Percentiles rank a stretch among this genome's conserved stretches.
These are phyloP conservation scores for Heliconius eleuchia DNA, from an alignment of 1,140 invertebrate species.

Conservation along the genomic window DNA sequence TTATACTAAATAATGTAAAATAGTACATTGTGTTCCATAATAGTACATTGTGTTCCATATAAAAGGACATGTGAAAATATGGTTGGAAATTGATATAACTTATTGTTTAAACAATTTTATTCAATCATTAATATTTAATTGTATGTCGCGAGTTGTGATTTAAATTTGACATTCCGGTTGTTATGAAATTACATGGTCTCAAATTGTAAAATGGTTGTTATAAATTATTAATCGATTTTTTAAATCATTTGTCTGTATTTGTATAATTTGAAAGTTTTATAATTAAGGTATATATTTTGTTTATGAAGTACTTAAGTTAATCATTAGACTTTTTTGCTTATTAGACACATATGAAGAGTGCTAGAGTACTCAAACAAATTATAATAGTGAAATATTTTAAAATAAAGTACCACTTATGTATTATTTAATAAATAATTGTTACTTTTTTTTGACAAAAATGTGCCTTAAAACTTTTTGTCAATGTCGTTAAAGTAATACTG, in stretches of 20 bases:
- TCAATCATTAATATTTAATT: constrained; percentile 7
- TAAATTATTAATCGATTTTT: constrained; percentile 20
- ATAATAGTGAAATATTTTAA: too few species aligned
- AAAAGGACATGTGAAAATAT: not conserved
- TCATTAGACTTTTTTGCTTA: not conserved
- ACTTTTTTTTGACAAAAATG: too few species aligned
- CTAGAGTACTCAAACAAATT: too few species aligned
- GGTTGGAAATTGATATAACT: not conserved
- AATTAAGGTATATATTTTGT: not conserved
- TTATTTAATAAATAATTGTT: too few species aligned
- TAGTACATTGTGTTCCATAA: not conserved
- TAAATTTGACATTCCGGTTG: constrained; percentile 59
- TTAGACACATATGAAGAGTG: too few species aligned
- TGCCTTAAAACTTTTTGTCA: too few species aligned
- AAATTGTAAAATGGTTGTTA: constrained; percentile 38
- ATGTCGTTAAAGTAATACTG: too few species aligned
- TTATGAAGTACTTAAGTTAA: not conserved
- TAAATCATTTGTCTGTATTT: not conserved
- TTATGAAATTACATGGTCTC: constrained; percentile 40
- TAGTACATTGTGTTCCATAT: too few species aligned
- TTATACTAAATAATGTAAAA: not conserved
- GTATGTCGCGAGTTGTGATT: constrained; percentile 39
- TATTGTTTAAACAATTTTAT: not conserved
- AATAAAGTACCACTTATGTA: too few species aligned
- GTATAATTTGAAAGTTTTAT: not conserved